Conservation (phyloP, 2,797 vertebrate species). For the Hydrolagus colliei region DNA sequence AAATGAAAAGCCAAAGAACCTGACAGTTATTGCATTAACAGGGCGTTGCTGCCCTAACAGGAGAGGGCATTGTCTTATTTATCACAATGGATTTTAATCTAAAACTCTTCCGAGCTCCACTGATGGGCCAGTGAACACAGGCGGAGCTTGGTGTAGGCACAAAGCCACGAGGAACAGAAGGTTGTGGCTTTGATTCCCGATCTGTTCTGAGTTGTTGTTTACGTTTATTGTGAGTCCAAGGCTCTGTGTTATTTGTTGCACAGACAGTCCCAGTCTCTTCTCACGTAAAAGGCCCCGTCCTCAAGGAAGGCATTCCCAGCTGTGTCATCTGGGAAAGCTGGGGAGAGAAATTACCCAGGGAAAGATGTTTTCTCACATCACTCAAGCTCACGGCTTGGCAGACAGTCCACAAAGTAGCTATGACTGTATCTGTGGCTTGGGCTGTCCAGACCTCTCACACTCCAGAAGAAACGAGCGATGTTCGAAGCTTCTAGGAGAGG, state of each 20-base stretch:
- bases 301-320: not conserved
- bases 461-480: too few relatives aligned
- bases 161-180: not conserved
- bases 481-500: too few relatives aligned
- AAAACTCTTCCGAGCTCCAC: too few relatives aligned
- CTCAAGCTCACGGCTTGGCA: constrained; percentile 9
- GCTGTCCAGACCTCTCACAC: not conserved
- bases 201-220: not conserved
- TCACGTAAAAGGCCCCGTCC: not conserved
- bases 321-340: constrained; percentile 2
- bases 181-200: too few relatives aligned
- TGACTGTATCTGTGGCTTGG: not conserved
- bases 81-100: too few relatives aligned
- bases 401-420: not conserved
- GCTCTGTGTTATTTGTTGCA: constrained; percentile 8
- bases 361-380: constrained; percentile 9
- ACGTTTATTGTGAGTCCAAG: not conserved
- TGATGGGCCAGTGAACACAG: not conserved
- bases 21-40: too few relatives aligned
- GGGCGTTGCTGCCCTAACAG: too few relatives aligned
- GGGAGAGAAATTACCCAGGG: constrained; percentile 12
- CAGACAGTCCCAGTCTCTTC: not conserved
- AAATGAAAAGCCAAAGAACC: too few relatives aligned
- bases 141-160: not conserved
- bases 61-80: too few relatives aligned